Base-by-base conservation (phyloP, 2,888 invertebrate genomes). In the Synergus japonicus region DNA sequence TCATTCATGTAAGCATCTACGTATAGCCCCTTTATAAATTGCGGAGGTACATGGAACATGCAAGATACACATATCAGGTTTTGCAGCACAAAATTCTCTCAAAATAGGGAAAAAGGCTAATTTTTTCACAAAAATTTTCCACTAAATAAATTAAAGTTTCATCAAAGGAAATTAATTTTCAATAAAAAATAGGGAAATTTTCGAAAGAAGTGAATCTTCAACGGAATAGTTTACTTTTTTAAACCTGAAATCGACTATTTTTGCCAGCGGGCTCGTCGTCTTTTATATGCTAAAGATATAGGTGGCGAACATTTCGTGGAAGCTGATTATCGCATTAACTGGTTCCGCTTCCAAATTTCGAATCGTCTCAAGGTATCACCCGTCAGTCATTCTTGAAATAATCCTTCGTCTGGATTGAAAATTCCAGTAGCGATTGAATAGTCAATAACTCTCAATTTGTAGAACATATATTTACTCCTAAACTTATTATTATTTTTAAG, bases 341-440 rank as follows among this genome's bases (percentile, higher is more conserved):
- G 85, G 87, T 88, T 88, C 86, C 87, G 88, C 88, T 88, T 88
- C 86, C 84, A 84, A 85, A 88, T 86, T 88, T 85, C 85, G 82
- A 67, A 78, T 22, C 78, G 18, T 29, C 65, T 4, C 5, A 43
- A 63, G 73, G 63, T 13, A 46, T 46, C 63, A 63, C 63, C 63
- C 29, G 29, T 29, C 29, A 29, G 13, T 29, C 29, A 29, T 29
- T 63, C 29, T 63, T 29, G 5, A 63, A 63, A 29, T 63, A 63
- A 29, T 29, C 63, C 29, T 63, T 22, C 29, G 63, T 63, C 29
- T 63, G 63, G 63, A 29, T 63, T 63, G 63, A 12, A 63, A 63
- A 63, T 63, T 63, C 29, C 29, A 22, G 22, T 29, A 63, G 63
- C 63, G 13, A 63, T 63, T 60, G 22, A 22, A 60, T 60, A 10